A percentile compares a stretch with the other conserved stretches of the same genome.
Evolutionary conservation across 2,113 vertebrate species (phyloP).

Genomic region (Protobothrops flavoviridis): DNA sequence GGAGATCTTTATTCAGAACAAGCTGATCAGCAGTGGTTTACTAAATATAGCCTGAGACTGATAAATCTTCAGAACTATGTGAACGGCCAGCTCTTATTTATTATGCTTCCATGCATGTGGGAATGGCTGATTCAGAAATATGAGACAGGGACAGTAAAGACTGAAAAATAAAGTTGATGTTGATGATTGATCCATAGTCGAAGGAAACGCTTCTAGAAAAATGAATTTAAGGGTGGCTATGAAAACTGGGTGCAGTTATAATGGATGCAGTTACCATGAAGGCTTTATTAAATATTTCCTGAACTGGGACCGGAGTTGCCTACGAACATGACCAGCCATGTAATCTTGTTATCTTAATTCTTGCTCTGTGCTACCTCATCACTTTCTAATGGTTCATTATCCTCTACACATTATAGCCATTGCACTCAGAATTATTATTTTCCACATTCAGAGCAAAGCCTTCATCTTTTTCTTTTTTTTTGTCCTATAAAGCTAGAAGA

Average conservation of each 20-base stretch:
- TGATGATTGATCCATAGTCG: background rate
- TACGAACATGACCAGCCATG: background rate
- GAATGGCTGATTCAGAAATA: background rate
- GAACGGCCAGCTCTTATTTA: background rate
- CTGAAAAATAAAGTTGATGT: background rate
- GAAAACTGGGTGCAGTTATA: background rate
- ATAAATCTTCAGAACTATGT: background rate
- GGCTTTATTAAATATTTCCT: background rate
- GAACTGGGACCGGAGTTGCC: background rate
- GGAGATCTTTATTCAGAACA: background rate
- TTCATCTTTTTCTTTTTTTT: background rate
- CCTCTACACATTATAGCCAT: background rate
- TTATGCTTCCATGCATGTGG: background rate
- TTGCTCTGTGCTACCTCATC: conserved; percentile 1
- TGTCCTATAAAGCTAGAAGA: background rate
- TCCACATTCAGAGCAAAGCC: background rate
- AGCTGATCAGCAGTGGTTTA: background rate
- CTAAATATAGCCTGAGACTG: background rate
- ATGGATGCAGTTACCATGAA: background rate
- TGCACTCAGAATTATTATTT: background rate
- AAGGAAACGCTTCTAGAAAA: background rate
- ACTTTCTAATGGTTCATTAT: conserved; percentile 2
- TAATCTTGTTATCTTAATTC: conserved; percentile 22
- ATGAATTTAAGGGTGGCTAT: background rate
- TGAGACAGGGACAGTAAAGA: background rate